phyloP scores from a whole-genome alignment of 1,140 invertebrate species.

The Platyura marginata region DNA sequence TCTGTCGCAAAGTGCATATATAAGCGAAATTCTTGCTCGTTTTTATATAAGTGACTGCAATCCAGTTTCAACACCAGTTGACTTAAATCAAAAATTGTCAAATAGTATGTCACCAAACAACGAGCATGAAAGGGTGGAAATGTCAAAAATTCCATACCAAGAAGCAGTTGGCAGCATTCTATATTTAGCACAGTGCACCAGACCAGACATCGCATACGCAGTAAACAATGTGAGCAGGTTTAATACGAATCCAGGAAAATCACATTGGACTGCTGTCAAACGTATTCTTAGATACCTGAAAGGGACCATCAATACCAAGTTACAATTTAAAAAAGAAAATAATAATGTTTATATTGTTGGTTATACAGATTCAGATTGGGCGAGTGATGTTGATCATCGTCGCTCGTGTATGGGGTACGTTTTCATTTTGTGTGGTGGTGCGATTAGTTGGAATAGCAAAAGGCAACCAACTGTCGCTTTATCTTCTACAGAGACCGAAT shows the following conservation, averaged over 20 bases:
- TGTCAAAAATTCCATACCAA: slow-evolving; percentile 8
- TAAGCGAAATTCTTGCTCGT: slow-evolving; percentile 5
- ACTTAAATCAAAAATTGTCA: slow-evolving; percentile 4
- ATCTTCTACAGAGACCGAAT: slow-evolving; percentile 20
- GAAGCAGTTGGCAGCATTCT: slow-evolving; percentile 8
- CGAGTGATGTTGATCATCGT: slow-evolving; percentile 10
- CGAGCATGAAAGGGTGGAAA: neutral
- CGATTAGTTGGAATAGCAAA: slow-evolving; percentile 17
- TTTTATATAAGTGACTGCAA: slow-evolving; percentile 10
- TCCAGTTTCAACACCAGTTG: slow-evolving; percentile 6
- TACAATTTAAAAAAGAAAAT: too few relatives aligned
- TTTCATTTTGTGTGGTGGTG: slow-evolving; percentile 10
- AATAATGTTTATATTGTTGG: neutral
- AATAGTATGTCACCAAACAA: neutral
- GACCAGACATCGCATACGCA: slow-evolving; percentile 24
- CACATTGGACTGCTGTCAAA: slow-evolving; percentile 19
- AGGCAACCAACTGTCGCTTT: slow-evolving; percentile 19
- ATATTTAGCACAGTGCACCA: slow-evolving; percentile 13
- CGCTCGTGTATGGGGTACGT: slow-evolving; percentile 16
- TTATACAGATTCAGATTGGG: slow-evolving; percentile 17
- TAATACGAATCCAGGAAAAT: slow-evolving; percentile 11
- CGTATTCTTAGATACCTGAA: slow-evolving; percentile 21
- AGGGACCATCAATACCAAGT: slow-evolving; percentile 8
- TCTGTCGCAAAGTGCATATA: slow-evolving; percentile 4
- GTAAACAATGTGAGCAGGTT: slow-evolving; percentile 18